phyloP scores from a whole-genome alignment of 2,888 invertebrate species.

The Tipula lateralis region DNA sequence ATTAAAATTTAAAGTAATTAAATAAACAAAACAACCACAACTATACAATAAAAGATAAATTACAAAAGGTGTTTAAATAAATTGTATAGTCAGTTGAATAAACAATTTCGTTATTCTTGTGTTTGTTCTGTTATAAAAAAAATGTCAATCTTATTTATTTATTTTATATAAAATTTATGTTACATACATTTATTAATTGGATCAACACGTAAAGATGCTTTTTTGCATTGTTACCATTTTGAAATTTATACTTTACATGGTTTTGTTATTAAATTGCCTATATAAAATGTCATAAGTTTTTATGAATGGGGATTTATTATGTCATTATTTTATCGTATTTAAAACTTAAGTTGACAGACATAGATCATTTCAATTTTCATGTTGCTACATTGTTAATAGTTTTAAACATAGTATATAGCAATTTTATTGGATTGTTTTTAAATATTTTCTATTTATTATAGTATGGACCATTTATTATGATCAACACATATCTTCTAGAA shows the following conservation, averaged over 20 bases:
- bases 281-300: neutral
- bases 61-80: neutral
- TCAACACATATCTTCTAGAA: too few relatives aligned
- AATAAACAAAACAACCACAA: neutral
- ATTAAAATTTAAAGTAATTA: neutral
- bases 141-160: constrained; percentile 4
- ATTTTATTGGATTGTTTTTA: too few relatives aligned
- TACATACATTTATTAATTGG: constrained; percentile 7
- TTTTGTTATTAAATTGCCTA: neutral
- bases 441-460: too few relatives aligned
- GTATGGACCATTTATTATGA: too few relatives aligned
- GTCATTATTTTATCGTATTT: neutral
- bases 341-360: too few relatives aligned
- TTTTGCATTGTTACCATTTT: neutral
- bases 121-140: neutral
- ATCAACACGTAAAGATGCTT: neutral
- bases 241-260: neutral
- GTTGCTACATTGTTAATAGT: too few relatives aligned
- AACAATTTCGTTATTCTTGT: neutral
- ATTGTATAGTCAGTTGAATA: neutral
- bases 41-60: neutral
- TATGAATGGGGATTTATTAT: neutral
- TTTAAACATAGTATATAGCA: too few relatives aligned
- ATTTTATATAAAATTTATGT: neutral
- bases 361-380: too few relatives aligned